Conservation (phyloP, 2,888 invertebrate genomes). For the Noctua janthina region DNA sequence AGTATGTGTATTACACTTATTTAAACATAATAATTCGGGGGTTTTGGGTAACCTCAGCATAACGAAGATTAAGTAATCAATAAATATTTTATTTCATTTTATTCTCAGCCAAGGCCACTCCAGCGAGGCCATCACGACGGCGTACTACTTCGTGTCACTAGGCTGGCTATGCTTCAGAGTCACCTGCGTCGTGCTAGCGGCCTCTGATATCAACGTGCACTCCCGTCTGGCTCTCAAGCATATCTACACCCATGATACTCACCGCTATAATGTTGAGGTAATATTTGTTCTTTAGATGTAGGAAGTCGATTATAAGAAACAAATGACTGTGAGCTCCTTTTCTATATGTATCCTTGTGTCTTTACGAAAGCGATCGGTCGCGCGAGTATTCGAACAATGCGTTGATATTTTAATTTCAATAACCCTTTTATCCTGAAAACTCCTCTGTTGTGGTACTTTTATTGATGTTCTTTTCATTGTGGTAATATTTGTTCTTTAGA, state of each 20-base stretch:
- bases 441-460: no score
- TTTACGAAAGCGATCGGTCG: background rate
- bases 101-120: conserved; percentile 22
- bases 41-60: background rate
- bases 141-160: conserved; percentile 43
- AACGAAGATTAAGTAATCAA: background rate
- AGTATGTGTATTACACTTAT: no score
- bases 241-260: conserved; percentile 41
- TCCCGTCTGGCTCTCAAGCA: conserved; percentile 45
- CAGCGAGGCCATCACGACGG: conserved; percentile 34
- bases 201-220: conserved; percentile 43
- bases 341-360: background rate
- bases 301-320: no score
- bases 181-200: conserved; percentile 43
- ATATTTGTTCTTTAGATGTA: background rate
- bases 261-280: conserved; percentile 53
- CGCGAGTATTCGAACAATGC: background rate
- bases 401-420: background rate
- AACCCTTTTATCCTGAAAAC: no score
- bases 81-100: background rate
- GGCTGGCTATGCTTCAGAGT: conserved; percentile 44
- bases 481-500: conserved; percentile 13
- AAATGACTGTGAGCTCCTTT: background rate
- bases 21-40: no score
- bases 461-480: conserved; percentile 9